Evolutionary conservation across 2,113 vertebrate species (phyloP).

Genomic region (Desmodus rotundus): DNA sequence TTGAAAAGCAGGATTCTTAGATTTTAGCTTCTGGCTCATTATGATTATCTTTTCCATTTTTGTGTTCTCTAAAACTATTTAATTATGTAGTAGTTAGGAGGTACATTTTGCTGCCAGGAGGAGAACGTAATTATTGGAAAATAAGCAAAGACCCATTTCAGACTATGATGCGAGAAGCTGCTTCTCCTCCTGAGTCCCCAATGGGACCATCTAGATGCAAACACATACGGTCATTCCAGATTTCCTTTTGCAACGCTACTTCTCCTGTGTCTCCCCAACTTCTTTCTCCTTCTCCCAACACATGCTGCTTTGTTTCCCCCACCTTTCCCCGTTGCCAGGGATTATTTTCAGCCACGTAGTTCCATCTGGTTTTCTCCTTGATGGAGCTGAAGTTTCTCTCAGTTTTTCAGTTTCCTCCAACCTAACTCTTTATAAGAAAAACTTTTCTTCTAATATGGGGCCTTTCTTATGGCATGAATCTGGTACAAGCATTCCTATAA

Average conservation of each 20-base stretch:
- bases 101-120: not conserved
- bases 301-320: not conserved
- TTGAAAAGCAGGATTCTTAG: not conserved
- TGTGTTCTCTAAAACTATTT: not conserved
- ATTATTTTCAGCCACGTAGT: not conserved
- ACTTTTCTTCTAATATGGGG: not conserved
- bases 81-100: not conserved
- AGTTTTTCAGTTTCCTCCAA: not conserved
- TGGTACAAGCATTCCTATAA: not conserved
- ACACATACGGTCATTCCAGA: not conserved
- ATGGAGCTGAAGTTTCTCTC: not conserved
- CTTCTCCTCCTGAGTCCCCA: not conserved
- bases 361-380: not conserved
- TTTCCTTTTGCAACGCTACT: accelerated
- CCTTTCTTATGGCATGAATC: not conserved
- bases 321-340: accelerated
- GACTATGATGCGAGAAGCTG: not conserved
- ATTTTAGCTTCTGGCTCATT: not conserved
- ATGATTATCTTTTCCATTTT: not conserved
- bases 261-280: not conserved
- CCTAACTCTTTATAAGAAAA: not conserved
- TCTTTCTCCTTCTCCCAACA: not conserved
- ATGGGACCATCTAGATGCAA: not conserved
- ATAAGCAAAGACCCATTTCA: not conserved
- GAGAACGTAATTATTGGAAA: not conserved